phyloP scores from a whole-genome alignment of 2,888 invertebrate genomes.

The Lasioglossum malachurum region DNA sequence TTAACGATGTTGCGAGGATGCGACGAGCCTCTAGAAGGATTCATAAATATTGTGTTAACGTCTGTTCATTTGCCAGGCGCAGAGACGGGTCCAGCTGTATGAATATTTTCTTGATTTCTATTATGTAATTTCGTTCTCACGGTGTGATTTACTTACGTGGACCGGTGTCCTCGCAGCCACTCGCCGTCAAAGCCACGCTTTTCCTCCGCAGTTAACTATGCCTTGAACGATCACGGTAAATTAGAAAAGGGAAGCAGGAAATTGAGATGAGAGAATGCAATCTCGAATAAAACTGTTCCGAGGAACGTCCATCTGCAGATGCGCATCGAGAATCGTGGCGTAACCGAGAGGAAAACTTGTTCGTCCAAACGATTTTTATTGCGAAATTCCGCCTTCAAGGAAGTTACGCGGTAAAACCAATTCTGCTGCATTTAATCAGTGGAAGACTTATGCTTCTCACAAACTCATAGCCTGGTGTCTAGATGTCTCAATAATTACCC shows the following conservation, averaged over 20 bases:
- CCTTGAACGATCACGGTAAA: background rate
- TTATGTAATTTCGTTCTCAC: background rate
- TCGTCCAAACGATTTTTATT: background rate
- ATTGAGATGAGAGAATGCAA: background rate
- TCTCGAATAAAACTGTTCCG: background rate
- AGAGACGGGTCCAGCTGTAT: background rate
- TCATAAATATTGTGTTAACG: background rate
- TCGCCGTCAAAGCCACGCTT: conserved; percentile 3
- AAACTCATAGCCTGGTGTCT: background rate
- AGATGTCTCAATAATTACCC: background rate
- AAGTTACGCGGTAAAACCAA: background rate
- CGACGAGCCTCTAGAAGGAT: no score
- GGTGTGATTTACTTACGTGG: background rate
- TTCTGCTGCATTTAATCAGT: background rate
- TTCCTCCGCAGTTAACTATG: background rate
- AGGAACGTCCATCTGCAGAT: background rate
- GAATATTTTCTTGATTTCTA: background rate
- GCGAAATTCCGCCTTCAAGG: background rate
- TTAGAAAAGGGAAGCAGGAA: background rate
- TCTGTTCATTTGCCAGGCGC: background rate
- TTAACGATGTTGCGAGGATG: background rate
- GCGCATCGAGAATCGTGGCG: background rate
- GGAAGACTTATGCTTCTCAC: background rate
- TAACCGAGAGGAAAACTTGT: background rate
- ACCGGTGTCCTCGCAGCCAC: background rate